Evolutionary conservation across 2,113 vertebrate species (phyloP).

Genomic region (Labeo rohita): DNA sequence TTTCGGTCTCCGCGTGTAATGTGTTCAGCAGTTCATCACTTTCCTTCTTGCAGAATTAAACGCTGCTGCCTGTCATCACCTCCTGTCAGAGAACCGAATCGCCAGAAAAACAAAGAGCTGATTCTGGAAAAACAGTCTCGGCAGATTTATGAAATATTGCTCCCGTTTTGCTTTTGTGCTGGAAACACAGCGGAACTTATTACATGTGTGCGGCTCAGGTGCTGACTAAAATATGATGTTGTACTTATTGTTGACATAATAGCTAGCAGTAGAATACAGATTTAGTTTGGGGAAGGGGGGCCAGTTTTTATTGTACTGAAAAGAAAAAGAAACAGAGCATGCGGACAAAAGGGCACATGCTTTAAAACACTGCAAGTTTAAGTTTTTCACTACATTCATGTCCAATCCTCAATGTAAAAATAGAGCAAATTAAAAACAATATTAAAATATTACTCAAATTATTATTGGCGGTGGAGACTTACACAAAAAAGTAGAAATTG

Average conservation of each 20-base stretch:
- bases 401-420: background rate
- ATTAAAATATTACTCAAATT: no score
- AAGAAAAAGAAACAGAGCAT: background rate
- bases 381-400: background rate
- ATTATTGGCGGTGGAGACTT: no score
- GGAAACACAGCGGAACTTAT: conserved; percentile 27
- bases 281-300: background rate
- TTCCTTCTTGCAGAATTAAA: conserved; percentile 56
- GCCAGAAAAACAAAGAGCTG: conserved; percentile 42
- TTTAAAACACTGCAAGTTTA: background rate
- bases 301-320: background rate
- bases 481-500: no score
- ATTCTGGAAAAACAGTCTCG: conserved; percentile 31
- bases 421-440: background rate
- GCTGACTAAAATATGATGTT: conserved; percentile 10
- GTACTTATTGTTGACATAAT: conserved; percentile 32
- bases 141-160: conserved; percentile 37
- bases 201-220: conserved; percentile 12
- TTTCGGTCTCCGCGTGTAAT: conserved; percentile 52
- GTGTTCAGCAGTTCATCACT: conserved; percentile 55
- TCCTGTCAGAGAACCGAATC: conserved; percentile 48
- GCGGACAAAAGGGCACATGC: background rate
- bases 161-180: background rate
- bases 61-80: conserved; percentile 38
- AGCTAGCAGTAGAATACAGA: background rate